A percentile compares a stretch with the other conserved stretches of the same genome.
These are phyloP conservation scores for Stenolophus ochropezus DNA, from an alignment of 2,888 invertebrate species.

Conservation along the genomic window DNA sequence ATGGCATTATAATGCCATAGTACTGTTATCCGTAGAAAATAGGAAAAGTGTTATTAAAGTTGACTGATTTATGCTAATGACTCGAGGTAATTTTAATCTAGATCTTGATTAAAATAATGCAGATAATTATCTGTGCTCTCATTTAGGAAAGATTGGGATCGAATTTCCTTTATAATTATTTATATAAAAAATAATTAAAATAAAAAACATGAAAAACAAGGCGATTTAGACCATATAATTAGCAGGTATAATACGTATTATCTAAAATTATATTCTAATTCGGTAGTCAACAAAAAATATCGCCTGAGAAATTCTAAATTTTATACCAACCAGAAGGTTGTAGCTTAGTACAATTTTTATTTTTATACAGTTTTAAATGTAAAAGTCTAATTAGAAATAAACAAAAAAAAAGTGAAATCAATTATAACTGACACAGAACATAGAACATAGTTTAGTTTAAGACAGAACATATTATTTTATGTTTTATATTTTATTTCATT, in stretches of 20 bases:
- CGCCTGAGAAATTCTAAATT: background rate
- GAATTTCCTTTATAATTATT: constrained; percentile 6
- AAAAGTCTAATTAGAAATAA: no score
- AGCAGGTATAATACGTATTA: background rate
- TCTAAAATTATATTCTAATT: background rate
- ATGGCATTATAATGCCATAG: background rate
- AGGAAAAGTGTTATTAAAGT: background rate
- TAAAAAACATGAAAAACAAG: background rate
- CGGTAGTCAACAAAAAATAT: background rate
- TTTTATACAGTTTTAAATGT: no score
- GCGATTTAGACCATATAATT: background rate
- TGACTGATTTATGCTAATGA: background rate
- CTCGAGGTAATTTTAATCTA: background rate
- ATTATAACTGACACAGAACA: no score
- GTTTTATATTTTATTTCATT: no score
- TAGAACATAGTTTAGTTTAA: no score
- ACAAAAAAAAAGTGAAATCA: no score
- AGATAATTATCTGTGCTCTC: constrained; percentile 20
- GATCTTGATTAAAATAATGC: constrained; percentile 11
- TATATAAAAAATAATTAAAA: background rate
- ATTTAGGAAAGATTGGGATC: constrained; percentile 12
- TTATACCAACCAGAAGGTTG: no score
- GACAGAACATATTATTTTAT: no score
- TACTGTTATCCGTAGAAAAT: background rate
- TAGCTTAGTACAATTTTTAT: no score